Evolutionary conservation across 1,140 invertebrate genomes (phyloP).

Genomic region (Drosophila grimshawi): DNA sequence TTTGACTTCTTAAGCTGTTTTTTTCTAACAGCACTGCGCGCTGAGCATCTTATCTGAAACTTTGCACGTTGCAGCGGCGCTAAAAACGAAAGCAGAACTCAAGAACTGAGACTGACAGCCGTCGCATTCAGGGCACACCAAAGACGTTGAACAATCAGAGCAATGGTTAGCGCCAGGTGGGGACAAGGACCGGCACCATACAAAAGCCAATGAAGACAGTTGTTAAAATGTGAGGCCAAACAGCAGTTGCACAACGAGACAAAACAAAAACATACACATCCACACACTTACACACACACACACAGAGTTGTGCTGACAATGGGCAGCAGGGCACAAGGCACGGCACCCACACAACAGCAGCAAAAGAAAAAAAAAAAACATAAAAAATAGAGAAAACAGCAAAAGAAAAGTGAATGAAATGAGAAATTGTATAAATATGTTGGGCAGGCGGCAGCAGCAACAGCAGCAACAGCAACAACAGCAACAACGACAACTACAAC

Average conservation of each 20-base stretch:
- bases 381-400: slow-evolving; percentile 12
- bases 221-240: slow-evolving; percentile 55
- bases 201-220: slow-evolving; percentile 60
- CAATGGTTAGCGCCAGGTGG: slow-evolving; percentile 20
- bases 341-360: not conserved
- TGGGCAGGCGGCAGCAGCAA: slow-evolving; percentile 43
- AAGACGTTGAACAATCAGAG: slow-evolving; percentile 42
- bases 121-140: not conserved
- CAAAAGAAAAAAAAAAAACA: slow-evolving; percentile 11
- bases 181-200: slow-evolving; percentile 22
- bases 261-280: slow-evolving; percentile 36
- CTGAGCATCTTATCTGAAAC: slow-evolving; percentile 67
- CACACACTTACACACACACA: slow-evolving; percentile 5
- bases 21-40: slow-evolving; percentile 33
- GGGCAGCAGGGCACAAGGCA: slow-evolving; percentile 20
- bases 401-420: slow-evolving; percentile 68
- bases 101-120: slow-evolving; percentile 3
- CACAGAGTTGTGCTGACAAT: slow-evolving; percentile 44
- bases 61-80: slow-evolving; percentile 62
- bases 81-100: slow-evolving; percentile 3
- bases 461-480: slow-evolving; percentile 27
- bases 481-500: slow-evolving; percentile 16
- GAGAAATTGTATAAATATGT: slow-evolving; percentile 82
- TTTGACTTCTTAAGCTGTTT: slow-evolving; percentile 50
- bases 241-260: slow-evolving; percentile 32